Percentiles rank a stretch among this genome's conserved stretches.
These are phyloP conservation scores for Microctonus aethiopoides DNA, from an alignment of 2,888 invertebrate genomes.

Conservation along the genomic window DNA sequence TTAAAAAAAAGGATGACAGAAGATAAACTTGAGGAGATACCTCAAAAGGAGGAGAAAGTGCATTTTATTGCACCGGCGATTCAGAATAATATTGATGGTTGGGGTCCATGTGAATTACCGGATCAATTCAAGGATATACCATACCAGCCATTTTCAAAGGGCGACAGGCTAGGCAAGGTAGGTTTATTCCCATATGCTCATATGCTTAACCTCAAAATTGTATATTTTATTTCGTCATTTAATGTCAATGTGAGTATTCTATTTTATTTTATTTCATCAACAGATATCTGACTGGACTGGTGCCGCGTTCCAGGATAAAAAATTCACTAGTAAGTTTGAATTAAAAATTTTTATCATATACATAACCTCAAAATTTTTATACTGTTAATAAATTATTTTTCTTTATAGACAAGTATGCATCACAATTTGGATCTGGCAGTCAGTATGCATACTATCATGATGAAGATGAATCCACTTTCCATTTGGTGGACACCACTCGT, in stretches of 20 bases:
- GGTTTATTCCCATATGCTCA: background rate
- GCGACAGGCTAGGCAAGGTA: slow-evolving; percentile 97
- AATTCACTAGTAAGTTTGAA: slow-evolving; percentile 86
- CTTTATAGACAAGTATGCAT: slow-evolving; percentile 84
- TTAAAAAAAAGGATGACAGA: slow-evolving; percentile 41
- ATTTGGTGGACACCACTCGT: slow-evolving; percentile 94
- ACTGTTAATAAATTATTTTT: background rate
- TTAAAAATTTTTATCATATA: too few relatives aligned
- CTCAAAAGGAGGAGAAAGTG: slow-evolving; percentile 69
- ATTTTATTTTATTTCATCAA: slow-evolving; percentile 41
- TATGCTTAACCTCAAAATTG: background rate
- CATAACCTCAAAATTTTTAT: background rate
- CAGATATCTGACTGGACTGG: slow-evolving; percentile 97
- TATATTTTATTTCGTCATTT: too few relatives aligned
- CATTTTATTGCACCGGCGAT: slow-evolving; percentile 80
- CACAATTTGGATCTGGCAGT: slow-evolving; percentile 92
- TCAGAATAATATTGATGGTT: slow-evolving; percentile 89
- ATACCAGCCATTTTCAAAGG: slow-evolving; percentile 99
- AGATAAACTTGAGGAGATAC: slow-evolving; percentile 43
- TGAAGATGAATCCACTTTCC: slow-evolving; percentile 98
- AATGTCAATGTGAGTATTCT: too few relatives aligned
- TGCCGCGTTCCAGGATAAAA: slow-evolving; percentile 90
- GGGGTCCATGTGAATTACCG: slow-evolving; percentile 97
- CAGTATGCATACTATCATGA: slow-evolving; percentile 99
- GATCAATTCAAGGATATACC: slow-evolving; percentile 97